These are phyloP conservation scores for Aurelia sp. DNA, from an alignment of 30 jellyfish, hydroid and myxozoan species.

Conservation along the genomic window DNA sequence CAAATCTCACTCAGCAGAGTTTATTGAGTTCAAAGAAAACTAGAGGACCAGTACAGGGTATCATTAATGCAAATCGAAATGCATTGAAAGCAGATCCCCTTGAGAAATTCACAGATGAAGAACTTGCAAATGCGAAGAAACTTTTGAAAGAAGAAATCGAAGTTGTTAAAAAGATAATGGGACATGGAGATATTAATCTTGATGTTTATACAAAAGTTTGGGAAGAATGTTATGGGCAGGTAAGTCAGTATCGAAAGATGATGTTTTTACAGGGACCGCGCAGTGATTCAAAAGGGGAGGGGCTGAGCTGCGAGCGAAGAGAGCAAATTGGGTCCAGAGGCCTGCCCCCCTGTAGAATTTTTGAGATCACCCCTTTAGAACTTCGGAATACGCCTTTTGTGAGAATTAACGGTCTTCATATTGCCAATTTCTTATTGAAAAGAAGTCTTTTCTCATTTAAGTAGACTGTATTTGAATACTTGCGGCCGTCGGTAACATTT, in stretches of 20 bases:
- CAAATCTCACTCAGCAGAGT: constrained; percentile 75
- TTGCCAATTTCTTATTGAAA: too few species aligned
- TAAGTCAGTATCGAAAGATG: background rate
- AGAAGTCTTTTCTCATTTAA: too few species aligned
- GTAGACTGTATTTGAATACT: too few species aligned
- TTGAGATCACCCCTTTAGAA: too few species aligned
- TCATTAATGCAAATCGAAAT: constrained; percentile 67
- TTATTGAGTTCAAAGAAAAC: constrained; percentile 76
- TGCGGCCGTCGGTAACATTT: too few species aligned
- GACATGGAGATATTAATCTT: constrained; percentile 85
- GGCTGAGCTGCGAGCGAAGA: too few species aligned
- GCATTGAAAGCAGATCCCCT: constrained; percentile 82
- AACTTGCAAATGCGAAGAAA: constrained; percentile 79
- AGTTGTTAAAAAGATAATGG: constrained; percentile 77
- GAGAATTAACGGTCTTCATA: too few species aligned
- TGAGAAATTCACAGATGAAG: constrained; percentile 85
- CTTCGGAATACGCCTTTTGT: too few species aligned
- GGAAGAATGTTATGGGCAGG: constrained; percentile 99
- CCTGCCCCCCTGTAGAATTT: too few species aligned
- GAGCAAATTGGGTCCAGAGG: too few species aligned
- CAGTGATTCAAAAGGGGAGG: too few species aligned
- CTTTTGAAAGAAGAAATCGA: constrained; percentile 78
- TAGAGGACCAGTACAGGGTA: constrained; percentile 66
- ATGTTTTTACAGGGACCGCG: too few species aligned
- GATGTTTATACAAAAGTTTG: constrained; percentile 96